Percentiles rank a stretch among this genome's conserved stretches.
Conservation (phyloP, 2,797 vertebrate genomes). For the Typhlichthys eigenmanni region DNA sequence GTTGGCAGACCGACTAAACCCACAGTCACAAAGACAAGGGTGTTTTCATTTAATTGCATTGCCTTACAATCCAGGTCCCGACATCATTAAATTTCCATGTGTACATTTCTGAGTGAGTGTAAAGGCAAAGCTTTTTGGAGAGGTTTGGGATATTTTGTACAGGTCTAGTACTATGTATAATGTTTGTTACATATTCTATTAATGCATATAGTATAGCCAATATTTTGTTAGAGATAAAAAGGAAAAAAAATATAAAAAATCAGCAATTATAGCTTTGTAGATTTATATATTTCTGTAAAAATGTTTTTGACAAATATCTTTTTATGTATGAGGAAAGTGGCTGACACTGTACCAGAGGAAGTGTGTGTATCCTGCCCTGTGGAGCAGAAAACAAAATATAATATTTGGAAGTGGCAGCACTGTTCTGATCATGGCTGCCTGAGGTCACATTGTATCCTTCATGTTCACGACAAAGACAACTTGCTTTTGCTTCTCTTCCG, state of each 20-base stretch:
- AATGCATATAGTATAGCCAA: conserved; percentile 73
- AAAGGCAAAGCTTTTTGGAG: conserved; percentile 63
- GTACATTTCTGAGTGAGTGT: conserved; percentile 51
- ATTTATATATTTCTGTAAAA: conserved; percentile 78
- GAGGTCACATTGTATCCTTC: conserved; percentile 55
- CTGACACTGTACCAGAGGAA: conserved; percentile 83
- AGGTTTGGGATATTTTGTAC: conserved; percentile 80
- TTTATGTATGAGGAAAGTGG: conserved; percentile 77
- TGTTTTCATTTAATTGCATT: conserved; percentile 29
- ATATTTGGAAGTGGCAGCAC: conserved; percentile 76
- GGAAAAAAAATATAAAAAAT: conserved; percentile 56
- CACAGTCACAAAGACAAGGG: conserved; percentile 19
- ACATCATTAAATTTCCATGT: conserved; percentile 54
- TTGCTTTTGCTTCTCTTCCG: conserved; percentile 52
- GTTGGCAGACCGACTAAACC: conserved; percentile 12
- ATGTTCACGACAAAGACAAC: conserved; percentile 59
- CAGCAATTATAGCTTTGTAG: conserved; percentile 75
- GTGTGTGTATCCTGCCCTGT: conserved; percentile 85
- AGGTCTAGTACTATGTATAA: conserved; percentile 81
- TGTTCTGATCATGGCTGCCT: conserved; percentile 62
- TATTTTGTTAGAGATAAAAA: conserved; percentile 74
- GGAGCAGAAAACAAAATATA: conserved; percentile 82
- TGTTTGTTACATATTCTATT: conserved; percentile 75
- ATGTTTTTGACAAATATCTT: conserved; percentile 73
- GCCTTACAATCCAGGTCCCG: conserved; percentile 32